These are phyloP conservation scores for Hyperoplus immaculatus DNA, from an alignment of 2,797 vertebrate genomes.

Conservation along the genomic window DNA sequence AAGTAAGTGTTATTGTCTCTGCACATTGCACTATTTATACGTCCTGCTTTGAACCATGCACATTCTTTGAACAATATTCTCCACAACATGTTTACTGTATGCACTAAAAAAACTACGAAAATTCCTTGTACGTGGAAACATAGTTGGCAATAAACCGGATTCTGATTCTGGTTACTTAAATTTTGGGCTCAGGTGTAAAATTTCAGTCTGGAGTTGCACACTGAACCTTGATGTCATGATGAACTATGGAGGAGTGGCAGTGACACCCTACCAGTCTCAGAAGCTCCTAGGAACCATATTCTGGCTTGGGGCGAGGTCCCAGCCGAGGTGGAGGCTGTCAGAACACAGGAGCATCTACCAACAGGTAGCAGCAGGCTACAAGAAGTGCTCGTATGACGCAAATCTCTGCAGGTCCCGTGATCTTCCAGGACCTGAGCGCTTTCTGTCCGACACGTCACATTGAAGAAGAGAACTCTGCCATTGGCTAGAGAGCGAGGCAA, in stretches of 20 bases:
- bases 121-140: too few relatives aligned
- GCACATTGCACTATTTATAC: too few relatives aligned
- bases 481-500: conserved; percentile 72
- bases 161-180: too few relatives aligned
- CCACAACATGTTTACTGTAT: too few relatives aligned
- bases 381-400: conserved; percentile 45
- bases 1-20: too few relatives aligned
- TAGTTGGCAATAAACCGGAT: too few relatives aligned
- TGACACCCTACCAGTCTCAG: conserved; percentile 54
- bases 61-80: too few relatives aligned
- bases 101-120: too few relatives aligned
- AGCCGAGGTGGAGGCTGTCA: conserved; percentile 74
- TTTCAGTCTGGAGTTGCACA: background rate
- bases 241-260: background rate
- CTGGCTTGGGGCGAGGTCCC: conserved; percentile 73
- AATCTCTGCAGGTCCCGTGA: conserved; percentile 54
- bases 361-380: conserved; percentile 70
- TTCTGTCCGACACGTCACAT: conserved; percentile 53
- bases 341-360: conserved; percentile 59
- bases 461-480: conserved; percentile 74
- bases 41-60: too few relatives aligned
- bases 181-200: too few relatives aligned
- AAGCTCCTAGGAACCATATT: conserved; percentile 44
- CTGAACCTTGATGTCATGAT: background rate
- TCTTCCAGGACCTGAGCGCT: background rate